These are phyloP conservation scores for Exephanes ischioxanthus DNA, from an alignment of 2,888 invertebrate species.

Conservation along the genomic window DNA sequence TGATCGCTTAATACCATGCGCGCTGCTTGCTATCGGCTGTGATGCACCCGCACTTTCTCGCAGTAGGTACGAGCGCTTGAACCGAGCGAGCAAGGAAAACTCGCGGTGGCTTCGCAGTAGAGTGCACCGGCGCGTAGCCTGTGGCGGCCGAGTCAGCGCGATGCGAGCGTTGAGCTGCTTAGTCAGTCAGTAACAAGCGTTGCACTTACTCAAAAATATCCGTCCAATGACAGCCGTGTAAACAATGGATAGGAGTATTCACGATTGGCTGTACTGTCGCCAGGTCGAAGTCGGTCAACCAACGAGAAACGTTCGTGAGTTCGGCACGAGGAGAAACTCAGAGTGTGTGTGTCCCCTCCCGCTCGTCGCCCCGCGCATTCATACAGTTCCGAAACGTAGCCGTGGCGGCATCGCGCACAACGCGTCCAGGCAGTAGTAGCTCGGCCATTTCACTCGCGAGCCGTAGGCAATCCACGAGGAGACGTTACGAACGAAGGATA, in stretches of 20 bases:
- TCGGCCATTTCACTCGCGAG: slow-evolving; percentile 84
- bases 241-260: slow-evolving; percentile 75
- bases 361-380: slow-evolving; percentile 4
- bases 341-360: slow-evolving; percentile 7
- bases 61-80: neutral
- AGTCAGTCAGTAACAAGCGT: slow-evolving; percentile 29
- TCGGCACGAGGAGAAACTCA: slow-evolving; percentile 49
- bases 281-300: slow-evolving; percentile 77
- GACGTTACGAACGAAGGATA: slow-evolving; percentile 55
- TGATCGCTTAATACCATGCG: neutral
- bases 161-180: slow-evolving; percentile 3
- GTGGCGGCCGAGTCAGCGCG: slow-evolving; percentile 16
- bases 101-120: slow-evolving; percentile 4
- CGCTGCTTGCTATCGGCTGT: neutral
- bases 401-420: slow-evolving; percentile 70
- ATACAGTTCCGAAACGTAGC: slow-evolving; percentile 61
- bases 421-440: slow-evolving; percentile 76
- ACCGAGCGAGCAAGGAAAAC: neutral
- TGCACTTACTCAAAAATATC: slow-evolving; percentile 39
- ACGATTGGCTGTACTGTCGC: slow-evolving; percentile 81
- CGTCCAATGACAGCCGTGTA: slow-evolving; percentile 77
- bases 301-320: slow-evolving; percentile 61
- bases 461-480: slow-evolving; percentile 54
- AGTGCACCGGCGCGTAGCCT: neutral
- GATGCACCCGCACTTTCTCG: neutral